Conservation (phyloP, 2,888 invertebrate genomes). For the Leptothorax acervorum region DNA sequence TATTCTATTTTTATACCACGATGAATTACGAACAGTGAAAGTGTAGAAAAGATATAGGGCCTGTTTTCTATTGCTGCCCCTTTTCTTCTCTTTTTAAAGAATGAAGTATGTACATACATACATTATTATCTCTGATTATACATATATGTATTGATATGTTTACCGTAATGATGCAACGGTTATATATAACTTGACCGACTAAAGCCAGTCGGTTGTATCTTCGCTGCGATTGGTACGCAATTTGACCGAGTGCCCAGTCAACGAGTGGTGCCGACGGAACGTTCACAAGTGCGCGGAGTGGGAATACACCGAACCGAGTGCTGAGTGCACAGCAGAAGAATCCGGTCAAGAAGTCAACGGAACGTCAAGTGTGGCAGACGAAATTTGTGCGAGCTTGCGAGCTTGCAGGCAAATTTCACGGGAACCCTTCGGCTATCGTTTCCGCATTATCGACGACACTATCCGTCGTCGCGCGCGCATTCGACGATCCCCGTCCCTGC, state of each 20-base stretch:
- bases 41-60: too few relatives aligned
- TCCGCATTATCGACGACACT: neutral
- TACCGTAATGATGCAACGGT: too few relatives aligned
- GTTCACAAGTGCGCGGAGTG: neutral
- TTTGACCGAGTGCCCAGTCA: conserved; percentile 35
- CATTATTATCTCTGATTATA: too few relatives aligned
- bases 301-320: neutral
- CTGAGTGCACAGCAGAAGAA: neutral
- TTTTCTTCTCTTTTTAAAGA: too few relatives aligned
- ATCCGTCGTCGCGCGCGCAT: neutral
- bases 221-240: conserved; percentile 33
- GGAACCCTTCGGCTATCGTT: neutral
- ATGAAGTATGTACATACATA: too few relatives aligned
- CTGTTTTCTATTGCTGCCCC: too few relatives aligned
- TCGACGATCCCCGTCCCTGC: neutral
- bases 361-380: conserved; percentile 37
- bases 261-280: neutral
- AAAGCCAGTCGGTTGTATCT: neutral
- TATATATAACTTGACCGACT: conserved; percentile 40
- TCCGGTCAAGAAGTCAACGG: neutral
- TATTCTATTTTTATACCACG: too few relatives aligned
- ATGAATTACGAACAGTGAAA: too few relatives aligned
- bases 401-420: conserved; percentile 21
- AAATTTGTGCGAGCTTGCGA: neutral
- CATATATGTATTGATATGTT: too few relatives aligned